Base-by-base conservation (phyloP, 2,113 vertebrate genomes). In the Varanus salvator region DNA sequence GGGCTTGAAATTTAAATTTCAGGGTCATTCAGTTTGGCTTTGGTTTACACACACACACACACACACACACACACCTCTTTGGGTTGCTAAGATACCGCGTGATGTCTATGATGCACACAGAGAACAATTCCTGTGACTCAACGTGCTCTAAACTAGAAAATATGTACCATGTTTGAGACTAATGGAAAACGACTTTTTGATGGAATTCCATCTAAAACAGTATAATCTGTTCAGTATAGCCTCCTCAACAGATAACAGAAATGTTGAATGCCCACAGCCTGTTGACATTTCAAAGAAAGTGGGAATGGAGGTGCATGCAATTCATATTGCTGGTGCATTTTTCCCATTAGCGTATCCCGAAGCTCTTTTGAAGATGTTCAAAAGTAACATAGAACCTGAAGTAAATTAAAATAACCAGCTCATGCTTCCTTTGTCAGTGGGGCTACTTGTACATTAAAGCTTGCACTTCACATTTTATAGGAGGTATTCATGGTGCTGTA, bases 31-130 rank as follows among this genome's bases (percentile, higher is more conserved):
- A n/a, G 38, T 31, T 54, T 86, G 92, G 71, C 69, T 0, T 8
- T 57, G 27, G 84, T 31, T 44, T 44, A 44, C 38, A 44, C 38
- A 91, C 86, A 50, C 92, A 19, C 34, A 75, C 2, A 44, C 87
- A 38, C 9, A 84, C 23, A 19, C 44, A 1, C 19, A 21, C 44
- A 1, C 1, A 57, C 1, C n/a, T 84, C 91, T 84, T 87, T 25
- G 57, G 60, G 93, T 92, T 94, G 93, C 93, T 95, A 96, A 95
- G 95, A 69, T 92, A 89, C 84, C 2, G 52, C 3, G 57, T 87
- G 90, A 89, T 78, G 92, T 92, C 85, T 94, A 93, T 90, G 77
- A 85, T 19, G 82, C 87, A 21, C 89, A 90, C 66, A 38, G 14
- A 8, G 2, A 92, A 82, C 86, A 38, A 64, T 68, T 66, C 66